phyloP scores from a whole-genome alignment of 2,888 invertebrate genomes.

The Pandemis cinnamomeana region DNA sequence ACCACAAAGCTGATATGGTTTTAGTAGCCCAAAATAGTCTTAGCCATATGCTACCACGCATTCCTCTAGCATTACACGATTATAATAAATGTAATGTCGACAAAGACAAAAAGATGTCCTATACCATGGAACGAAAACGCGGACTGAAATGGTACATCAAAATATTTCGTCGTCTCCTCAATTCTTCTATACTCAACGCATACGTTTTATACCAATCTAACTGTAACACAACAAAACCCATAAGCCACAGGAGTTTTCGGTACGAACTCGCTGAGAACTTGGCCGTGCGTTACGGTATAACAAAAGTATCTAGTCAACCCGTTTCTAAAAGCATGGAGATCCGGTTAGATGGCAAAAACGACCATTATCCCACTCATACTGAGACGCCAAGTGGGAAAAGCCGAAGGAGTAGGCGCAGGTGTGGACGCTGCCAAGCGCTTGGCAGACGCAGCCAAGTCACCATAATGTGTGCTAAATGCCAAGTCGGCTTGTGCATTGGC shows the following conservation, averaged over 20 bases:
- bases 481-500: constrained; percentile 34
- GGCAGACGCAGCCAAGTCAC: constrained; percentile 36
- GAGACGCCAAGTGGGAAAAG: constrained; percentile 27
- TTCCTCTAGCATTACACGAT: constrained; percentile 32
- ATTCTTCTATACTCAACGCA: constrained; percentile 37
- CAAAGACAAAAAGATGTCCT: constrained; percentile 40
- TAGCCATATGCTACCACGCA: constrained; percentile 37
- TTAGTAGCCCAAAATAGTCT: constrained; percentile 37
- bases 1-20: constrained; percentile 33
- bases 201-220: constrained; percentile 36
- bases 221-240: constrained; percentile 26
- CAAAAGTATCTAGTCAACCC: constrained; percentile 2
- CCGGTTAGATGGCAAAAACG: constrained; percentile 32
- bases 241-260: constrained; percentile 32
- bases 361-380: constrained; percentile 34
- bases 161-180: constrained; percentile 30
- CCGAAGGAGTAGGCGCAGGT: constrained; percentile 28
- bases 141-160: constrained; percentile 41
- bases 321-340: constrained; percentile 19
- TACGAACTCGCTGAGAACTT: constrained; percentile 33
- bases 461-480: constrained; percentile 33
- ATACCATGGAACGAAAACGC: constrained; percentile 36
- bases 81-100: constrained; percentile 39
- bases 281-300: constrained; percentile 18
- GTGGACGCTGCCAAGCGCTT: constrained; percentile 36